phyloP scores from a whole-genome alignment of 1,140 invertebrate species.

The Ceratina calcarata region DNA sequence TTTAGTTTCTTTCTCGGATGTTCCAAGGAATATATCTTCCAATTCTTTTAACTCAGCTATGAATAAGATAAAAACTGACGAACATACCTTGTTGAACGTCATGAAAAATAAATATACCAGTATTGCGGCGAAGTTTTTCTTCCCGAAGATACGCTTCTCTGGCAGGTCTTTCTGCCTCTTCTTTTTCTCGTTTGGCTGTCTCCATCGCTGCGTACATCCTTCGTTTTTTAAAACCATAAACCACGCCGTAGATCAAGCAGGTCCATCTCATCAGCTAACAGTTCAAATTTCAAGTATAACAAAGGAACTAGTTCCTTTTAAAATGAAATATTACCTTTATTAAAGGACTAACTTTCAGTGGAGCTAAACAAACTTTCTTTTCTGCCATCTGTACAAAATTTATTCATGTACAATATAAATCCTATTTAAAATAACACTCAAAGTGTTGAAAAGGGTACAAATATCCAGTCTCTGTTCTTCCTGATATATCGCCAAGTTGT shows the following conservation, averaged over 20 bases:
- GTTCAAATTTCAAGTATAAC: neutral
- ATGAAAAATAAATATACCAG: conserved; percentile 3
- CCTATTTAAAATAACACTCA: neutral
- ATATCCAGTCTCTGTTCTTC: neutral
- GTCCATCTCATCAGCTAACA: conserved; percentile 41
- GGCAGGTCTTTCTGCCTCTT: neutral
- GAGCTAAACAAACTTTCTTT: neutral
- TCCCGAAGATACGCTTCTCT: conserved; percentile 24
- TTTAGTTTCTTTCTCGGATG: neutral
- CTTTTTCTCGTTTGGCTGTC: neutral
- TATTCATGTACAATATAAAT: neutral
- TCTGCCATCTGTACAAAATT: neutral
- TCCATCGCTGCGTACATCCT: conserved; percentile 25
- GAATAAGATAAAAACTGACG: neutral
- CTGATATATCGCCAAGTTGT: neutral
- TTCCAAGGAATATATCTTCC: conserved; percentile 5
- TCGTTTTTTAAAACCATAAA: conserved; percentile 33
- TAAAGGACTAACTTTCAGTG: conserved; percentile 28
- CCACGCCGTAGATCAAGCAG: conserved; percentile 34
- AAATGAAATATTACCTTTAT: conserved; percentile 39
- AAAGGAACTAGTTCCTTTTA: neutral
- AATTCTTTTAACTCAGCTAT: conserved; percentile 17
- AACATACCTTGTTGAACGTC: neutral
- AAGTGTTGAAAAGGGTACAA: neutral
- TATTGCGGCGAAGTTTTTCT: conserved; percentile 24